Evolutionary conservation across 2,113 vertebrate genomes (phyloP), one percentile per base, ranked within the genome.

Genomic region (Gnathonemus longibarbis): DNA sequence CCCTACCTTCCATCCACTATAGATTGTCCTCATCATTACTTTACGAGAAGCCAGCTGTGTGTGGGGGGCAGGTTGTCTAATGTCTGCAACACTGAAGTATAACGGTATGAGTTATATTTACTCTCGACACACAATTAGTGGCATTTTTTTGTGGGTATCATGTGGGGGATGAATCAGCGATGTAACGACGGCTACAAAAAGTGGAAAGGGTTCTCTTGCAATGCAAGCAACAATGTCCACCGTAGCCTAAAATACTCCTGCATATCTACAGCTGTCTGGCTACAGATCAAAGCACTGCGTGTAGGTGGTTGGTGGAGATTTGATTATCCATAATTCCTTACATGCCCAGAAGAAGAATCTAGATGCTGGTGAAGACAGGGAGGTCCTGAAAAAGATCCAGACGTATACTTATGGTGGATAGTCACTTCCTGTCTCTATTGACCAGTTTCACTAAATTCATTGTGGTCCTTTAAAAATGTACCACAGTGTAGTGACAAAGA

Each of bases 101-200:
- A 31, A 27, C 2, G 27, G 31, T 35, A 53, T 1, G 10, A 74
- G 21, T 56, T 19, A 56, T n/a, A 45, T 42, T 84, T 84, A 80
- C 77, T 89, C 88, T 15, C 39, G 70, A 48, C 27, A 24, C 52
- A 74, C 70, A 94, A 95, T 95, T 94, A 94, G 94, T 91, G 92
- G 92, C 92, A 89, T 91, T 91, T 90, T 90, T 94, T 92, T 87
- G 93, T 77, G 56, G 50, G 46, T 66, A 17, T 89, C 88, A 91
- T 90, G 89, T 92, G 89, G 91, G 91, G 92, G 92, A 93, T 91
- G 83, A 88, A 92, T 91, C 84, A 88, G 88, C 90, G 90, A 86
- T 56, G 88, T 48, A 91, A 91, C 49, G 13, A 19, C 7, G 1
- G 19, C 74, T 77, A 39, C 35, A 74, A 35, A 42, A 5, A 27